phyloP scores from a whole-genome alignment of 2,113 vertebrate species.

The Epinephelus lanceolatus region DNA sequence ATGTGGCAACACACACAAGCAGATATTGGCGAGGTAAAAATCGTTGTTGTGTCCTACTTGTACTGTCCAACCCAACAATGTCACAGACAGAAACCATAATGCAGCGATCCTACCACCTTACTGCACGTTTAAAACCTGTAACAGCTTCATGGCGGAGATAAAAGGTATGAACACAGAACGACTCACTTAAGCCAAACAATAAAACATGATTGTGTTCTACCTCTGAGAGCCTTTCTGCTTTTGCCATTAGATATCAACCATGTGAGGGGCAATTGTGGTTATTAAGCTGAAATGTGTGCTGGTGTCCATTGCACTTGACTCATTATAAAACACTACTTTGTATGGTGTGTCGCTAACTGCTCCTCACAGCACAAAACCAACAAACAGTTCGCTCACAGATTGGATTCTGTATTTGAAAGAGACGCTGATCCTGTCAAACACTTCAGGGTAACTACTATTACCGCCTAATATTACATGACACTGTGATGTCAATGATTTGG shows the following conservation, averaged over 20 bases:
- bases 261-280: neutral
- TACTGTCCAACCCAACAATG: neutral
- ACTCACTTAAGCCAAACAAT: neutral
- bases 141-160: neutral
- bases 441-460: neutral
- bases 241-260: neutral
- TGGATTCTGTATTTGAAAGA: neutral
- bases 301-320: neutral
- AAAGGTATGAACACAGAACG: neutral
- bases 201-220: neutral
- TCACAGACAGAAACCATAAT: neutral
- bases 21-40: slow-evolving; percentile 19
- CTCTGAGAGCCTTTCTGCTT: neutral
- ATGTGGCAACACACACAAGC: slow-evolving; percentile 7
- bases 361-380: slow-evolving; percentile 1
- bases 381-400: neutral
- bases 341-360: neutral
- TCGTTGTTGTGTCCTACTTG: neutral
- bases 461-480: neutral
- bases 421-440: neutral
- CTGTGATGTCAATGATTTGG: neutral
- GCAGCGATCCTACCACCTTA: neutral
- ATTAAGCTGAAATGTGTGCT: neutral
- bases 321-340: neutral
- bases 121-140: neutral